phyloP scores from a whole-genome alignment of 2,888 invertebrate genomes.

The Drosophila paramelanica region DNA sequence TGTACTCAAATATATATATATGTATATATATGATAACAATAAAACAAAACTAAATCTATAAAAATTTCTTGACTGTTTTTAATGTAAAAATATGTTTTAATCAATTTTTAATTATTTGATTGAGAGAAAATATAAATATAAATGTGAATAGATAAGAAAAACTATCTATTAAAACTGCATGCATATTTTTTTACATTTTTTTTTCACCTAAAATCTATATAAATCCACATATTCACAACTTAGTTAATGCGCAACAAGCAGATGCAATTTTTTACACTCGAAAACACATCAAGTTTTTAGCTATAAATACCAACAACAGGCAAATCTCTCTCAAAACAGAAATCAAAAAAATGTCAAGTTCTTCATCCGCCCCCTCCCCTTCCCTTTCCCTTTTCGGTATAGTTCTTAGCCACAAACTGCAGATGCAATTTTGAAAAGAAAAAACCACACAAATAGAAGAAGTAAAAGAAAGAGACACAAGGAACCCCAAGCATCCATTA shows the following conservation, averaged over 20 bases:
- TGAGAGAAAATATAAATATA: no score
- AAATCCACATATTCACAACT: slow-evolving; percentile 12
- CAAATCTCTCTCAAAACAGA: slow-evolving; percentile 17
- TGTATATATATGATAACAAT: no score
- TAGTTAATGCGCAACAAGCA: slow-evolving; percentile 23
- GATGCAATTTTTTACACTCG: slow-evolving; percentile 2
- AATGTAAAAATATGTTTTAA: no score
- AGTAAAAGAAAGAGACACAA: slow-evolving; percentile 3
- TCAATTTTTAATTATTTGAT: no score
- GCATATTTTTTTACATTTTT: not conserved
- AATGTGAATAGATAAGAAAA: no score
- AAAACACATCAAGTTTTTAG: not conserved
- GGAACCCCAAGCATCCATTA: slow-evolving; percentile 58
- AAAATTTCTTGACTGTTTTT: no score
- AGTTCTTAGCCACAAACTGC: slow-evolving; percentile 16
- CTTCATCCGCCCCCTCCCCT: no score
- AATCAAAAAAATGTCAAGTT: not conserved
- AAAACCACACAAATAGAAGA: not conserved
- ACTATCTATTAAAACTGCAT: not conserved
- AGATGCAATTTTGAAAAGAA: slow-evolving; percentile 31
- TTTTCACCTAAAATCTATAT: slow-evolving; percentile 5
- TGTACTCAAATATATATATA: no score
- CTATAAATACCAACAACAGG: slow-evolving; percentile 12
- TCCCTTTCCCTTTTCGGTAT: no score
- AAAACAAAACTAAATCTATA: no score